Conservation (phyloP, 2,888 invertebrate genomes). For the Leucania comma region DNA sequence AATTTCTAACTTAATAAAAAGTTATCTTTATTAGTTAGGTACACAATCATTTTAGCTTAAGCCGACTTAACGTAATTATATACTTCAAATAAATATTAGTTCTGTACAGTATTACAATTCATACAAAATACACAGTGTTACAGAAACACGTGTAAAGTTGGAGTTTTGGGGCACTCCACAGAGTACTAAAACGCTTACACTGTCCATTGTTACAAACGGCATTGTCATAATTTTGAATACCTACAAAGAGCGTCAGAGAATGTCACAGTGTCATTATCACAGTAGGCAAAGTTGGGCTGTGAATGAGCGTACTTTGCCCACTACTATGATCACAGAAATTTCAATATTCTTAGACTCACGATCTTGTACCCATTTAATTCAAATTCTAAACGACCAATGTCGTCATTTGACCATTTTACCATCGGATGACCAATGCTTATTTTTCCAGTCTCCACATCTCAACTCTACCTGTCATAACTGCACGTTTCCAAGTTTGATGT, state of each 20-base stretch:
- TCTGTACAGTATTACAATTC: background rate
- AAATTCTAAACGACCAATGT: too few species aligned
- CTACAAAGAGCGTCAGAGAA: background rate
- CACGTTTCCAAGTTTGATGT: too few species aligned
- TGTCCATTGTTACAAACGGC: background rate
- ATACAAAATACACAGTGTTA: conserved; percentile 13
- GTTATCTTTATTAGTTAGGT: background rate
- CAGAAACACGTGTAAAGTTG: background rate
- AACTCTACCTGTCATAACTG: too few species aligned
- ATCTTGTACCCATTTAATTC: background rate
- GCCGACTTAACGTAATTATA: background rate
- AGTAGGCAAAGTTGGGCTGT: too few species aligned
- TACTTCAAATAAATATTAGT: background rate
- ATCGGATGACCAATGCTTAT: too few species aligned
- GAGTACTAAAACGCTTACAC: background rate
- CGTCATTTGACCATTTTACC: too few species aligned
- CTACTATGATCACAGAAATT: background rate
- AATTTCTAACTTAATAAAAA: background rate
- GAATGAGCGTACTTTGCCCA: background rate
- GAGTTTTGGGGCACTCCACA: background rate
- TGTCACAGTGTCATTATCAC: background rate
- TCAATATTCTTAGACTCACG: background rate
- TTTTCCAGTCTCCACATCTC: too few species aligned
- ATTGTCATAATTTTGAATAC: background rate
- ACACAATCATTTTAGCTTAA: background rate